These are phyloP conservation scores for Opisthocomus hoazin DNA, from an alignment of 2,113 vertebrate genomes.

Conservation along the genomic window DNA sequence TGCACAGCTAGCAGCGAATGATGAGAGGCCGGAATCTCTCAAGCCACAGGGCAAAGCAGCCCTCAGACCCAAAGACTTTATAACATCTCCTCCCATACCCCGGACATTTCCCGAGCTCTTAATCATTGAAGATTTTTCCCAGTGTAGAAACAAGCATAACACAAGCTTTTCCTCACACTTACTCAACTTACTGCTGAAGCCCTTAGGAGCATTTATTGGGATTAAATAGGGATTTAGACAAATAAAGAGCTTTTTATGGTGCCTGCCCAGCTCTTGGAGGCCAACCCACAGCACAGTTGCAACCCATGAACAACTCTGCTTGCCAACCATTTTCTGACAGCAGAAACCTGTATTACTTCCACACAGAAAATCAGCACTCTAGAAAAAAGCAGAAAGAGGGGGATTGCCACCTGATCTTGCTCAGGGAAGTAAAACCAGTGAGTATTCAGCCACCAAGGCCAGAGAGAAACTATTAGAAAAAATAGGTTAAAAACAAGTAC, in stretches of 20 bases:
- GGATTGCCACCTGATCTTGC: not conserved
- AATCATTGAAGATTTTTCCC: fast-evolving
- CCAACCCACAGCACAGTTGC: not conserved
- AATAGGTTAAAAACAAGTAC: not conserved
- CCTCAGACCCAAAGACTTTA: not conserved
- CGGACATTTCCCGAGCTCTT: not conserved
- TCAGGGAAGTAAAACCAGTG: not conserved
- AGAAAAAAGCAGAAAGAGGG: not conserved
- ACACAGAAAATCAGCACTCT: not conserved
- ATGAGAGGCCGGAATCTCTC: not conserved
- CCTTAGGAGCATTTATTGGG: not conserved
- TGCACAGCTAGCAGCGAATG: not conserved
- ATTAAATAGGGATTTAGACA: not conserved
- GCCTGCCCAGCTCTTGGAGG: not conserved
- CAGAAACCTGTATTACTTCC: not conserved
- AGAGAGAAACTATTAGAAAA: not conserved
- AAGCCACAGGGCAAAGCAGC: not conserved
- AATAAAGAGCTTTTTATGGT: not conserved
- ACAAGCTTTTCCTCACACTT: not conserved
- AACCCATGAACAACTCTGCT: not conserved
- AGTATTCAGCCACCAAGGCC: not conserved
- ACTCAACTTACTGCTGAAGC: fast-evolving
- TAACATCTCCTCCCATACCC: not conserved
- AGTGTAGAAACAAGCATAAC: fast-evolving
- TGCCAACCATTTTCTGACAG: not conserved